Percentiles rank a stretch among this genome's conserved stretches.
Conservation (phyloP, 1,140 invertebrate species). For the Oreohelix idahoensis region DNA sequence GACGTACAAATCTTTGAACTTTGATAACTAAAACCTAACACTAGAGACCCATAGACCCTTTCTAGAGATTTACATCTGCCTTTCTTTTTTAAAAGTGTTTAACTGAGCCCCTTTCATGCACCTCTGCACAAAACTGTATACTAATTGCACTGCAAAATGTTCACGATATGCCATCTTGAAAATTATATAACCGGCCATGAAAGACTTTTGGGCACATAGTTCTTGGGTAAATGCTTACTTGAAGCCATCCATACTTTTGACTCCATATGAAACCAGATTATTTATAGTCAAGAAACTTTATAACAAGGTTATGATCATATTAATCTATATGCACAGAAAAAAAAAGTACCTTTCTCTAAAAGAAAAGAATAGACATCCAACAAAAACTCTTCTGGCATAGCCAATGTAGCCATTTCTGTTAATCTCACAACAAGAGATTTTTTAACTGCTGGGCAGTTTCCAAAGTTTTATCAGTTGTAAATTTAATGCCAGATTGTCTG, state of each 20-base stretch:
- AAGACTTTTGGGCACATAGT: slow-evolving; percentile 33
- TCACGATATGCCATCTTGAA: slow-evolving; percentile 16
- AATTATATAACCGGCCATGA: slow-evolving; percentile 34
- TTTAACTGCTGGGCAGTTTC: too few relatives aligned
- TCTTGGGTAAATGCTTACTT: not conserved
- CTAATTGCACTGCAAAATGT: slow-evolving; percentile 23
- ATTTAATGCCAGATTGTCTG: not conserved
- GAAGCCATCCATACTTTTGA: not conserved
- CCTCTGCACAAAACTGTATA: slow-evolving; percentile 20
- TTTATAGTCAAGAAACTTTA: not conserved
- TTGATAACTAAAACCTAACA: not conserved
- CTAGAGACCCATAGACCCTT: not conserved
- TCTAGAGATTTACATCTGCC: not conserved
- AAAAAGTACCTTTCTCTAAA: not conserved
- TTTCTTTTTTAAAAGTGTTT: not conserved
- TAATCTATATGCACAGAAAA: not conserved
- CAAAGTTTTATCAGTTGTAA: too few relatives aligned
- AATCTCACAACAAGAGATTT: too few relatives aligned
- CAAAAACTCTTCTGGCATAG: not conserved
- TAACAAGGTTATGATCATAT: not conserved
- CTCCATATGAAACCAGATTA: not conserved
- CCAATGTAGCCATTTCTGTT: too few relatives aligned
- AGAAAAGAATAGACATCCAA: not conserved
- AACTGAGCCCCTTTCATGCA: slow-evolving; percentile 12
- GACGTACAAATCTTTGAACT: not conserved